phyloP scores from a whole-genome alignment of 2,113 vertebrate genomes.

The Polypterus senegalus region DNA sequence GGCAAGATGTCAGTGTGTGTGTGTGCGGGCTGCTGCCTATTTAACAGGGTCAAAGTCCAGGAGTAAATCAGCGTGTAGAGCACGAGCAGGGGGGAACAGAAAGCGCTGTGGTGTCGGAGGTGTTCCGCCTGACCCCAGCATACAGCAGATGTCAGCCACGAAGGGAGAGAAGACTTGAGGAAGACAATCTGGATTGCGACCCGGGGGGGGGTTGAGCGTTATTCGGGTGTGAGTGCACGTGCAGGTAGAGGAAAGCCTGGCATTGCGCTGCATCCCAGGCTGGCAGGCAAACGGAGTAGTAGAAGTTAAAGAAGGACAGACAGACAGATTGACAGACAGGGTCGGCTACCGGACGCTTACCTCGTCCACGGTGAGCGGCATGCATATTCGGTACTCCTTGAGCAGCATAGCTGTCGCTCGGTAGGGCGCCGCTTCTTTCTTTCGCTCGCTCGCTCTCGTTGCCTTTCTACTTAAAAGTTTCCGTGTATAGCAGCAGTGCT shows the following conservation, averaged over 20 bases:
- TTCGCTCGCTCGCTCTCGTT: conserved; percentile 2
- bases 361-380: conserved; percentile 19
- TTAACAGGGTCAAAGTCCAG: too few species aligned
- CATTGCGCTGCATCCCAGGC: neutral
- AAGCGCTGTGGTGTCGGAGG: too few species aligned
- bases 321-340: too few species aligned
- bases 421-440: conserved; percentile 7
- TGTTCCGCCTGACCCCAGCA: too few species aligned
- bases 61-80: too few species aligned
- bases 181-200: neutral
- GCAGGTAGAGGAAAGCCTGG: conserved; percentile 1
- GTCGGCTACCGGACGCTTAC: conserved; percentile 2
- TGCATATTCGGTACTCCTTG: conserved; percentile 14
- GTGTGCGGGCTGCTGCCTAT: too few species aligned
- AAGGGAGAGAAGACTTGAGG: neutral
- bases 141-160: neutral
- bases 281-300: conserved; percentile 1
- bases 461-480: neutral
- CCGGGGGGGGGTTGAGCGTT: neutral
- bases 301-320: neutral
- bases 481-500: too few species aligned
- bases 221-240: neutral
- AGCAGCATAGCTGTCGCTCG: conserved; percentile 5
- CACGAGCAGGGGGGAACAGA: too few species aligned
- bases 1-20: too few species aligned